A percentile compares a stretch with the other conserved stretches of the same genome.
phyloP scores from a whole-genome alignment of 2,797 vertebrate species.

The Coranthus polyacanthus region DNA sequence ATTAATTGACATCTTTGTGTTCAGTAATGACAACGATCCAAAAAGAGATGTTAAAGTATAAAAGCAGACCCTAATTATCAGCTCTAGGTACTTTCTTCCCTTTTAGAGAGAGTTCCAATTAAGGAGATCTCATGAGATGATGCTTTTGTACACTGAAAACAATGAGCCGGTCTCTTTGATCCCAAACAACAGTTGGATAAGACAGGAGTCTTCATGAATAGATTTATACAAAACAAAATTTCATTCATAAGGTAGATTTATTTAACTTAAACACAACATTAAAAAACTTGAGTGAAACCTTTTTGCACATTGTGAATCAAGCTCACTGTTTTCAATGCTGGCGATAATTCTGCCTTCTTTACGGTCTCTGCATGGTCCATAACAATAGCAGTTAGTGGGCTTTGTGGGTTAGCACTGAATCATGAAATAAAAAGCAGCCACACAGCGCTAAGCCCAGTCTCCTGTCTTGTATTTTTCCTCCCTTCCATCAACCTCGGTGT shows the following conservation, averaged over 20 bases:
- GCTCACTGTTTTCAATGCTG: conserved; percentile 12
- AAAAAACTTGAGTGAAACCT: no score
- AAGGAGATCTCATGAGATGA: conserved; percentile 25
- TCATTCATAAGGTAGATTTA: no score
- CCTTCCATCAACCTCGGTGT: conserved; percentile 47
- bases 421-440: conserved; percentile 42
- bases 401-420: conserved; percentile 45
- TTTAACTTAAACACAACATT: no score
- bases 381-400: conserved; percentile 40
- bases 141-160: conserved; percentile 2
- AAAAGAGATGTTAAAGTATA: conserved; percentile 1
- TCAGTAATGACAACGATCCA: conserved; percentile 11
- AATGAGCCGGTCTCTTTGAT: conserved; percentile 20
- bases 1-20: conserved; percentile 9
- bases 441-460: conserved; percentile 37
- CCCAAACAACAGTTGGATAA: not conserved
- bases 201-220: not conserved
- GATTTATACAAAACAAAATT: not conserved
- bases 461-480: conserved; percentile 30
- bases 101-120: conserved; percentile 16
- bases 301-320: no score
- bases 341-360: no score
- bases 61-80: conserved; percentile 7
- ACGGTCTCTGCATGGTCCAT: conserved; percentile 22
- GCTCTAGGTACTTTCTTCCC: conserved; percentile 12